A percentile compares a stretch with the other conserved stretches of the same genome.
Evolutionary conservation across 2,888 invertebrate species (phyloP).

Genomic region (Apamea monoglypha): DNA sequence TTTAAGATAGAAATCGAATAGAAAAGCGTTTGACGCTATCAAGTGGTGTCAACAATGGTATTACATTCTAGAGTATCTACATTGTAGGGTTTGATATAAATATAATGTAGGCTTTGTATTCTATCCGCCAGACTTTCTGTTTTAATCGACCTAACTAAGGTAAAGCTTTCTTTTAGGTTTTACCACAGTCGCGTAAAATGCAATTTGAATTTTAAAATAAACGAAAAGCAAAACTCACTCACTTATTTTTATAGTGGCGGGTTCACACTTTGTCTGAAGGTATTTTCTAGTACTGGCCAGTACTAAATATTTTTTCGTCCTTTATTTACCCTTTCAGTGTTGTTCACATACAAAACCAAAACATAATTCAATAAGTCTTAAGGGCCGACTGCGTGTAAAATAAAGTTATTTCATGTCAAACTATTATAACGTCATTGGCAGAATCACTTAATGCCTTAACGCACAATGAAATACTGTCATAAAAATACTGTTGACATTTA

Average conservation of each 20-base stretch:
- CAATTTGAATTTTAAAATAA: not conserved
- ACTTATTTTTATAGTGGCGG: not conserved
- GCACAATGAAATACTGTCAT: slow-evolving; percentile 61
- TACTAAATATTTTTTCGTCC: not conserved
- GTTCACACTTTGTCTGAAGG: not conserved
- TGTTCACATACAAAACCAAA: not conserved
- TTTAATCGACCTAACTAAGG: no score
- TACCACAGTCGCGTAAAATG: not conserved
- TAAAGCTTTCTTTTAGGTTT: not conserved
- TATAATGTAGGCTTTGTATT: no score
- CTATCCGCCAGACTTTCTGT: not conserved
- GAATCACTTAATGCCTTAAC: slow-evolving; percentile 58
- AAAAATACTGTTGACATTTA: slow-evolving; percentile 62
- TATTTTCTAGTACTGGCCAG: not conserved
- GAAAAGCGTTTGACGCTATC: slow-evolving; percentile 60
- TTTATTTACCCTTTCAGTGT: not conserved
- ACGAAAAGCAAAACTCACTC: not conserved
- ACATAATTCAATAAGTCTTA: not conserved
- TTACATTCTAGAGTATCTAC: slow-evolving; percentile 17
- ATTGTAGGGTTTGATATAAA: slow-evolving; percentile 15
- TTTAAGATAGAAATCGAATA: slow-evolving; percentile 70
- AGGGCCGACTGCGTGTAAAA: not conserved
- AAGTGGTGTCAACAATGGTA: slow-evolving; percentile 24
- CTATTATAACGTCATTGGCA: slow-evolving; percentile 58
- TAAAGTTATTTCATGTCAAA: slow-evolving; percentile 46